These are phyloP conservation scores for Trichonephila inaurata DNA, from an alignment of 1,140 invertebrate genomes.

Conservation along the genomic window DNA sequence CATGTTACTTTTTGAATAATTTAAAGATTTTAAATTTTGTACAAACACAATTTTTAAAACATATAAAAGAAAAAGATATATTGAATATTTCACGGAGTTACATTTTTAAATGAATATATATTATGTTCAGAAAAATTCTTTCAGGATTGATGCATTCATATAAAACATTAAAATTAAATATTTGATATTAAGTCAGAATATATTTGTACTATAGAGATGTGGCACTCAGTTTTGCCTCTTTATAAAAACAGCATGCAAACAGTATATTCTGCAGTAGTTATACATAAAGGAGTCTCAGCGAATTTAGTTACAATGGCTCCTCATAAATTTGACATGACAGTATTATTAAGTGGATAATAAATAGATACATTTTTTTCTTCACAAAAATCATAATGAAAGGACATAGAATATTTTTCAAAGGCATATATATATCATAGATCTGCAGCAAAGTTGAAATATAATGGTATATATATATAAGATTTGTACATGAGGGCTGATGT, in stretches of 20 bases:
- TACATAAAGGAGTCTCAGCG: constrained; percentile 8
- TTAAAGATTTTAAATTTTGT: too few relatives aligned
- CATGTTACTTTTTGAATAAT: too few relatives aligned
- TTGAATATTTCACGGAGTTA: too few relatives aligned
- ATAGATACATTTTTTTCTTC: constrained; percentile 47
- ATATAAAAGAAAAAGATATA: too few relatives aligned
- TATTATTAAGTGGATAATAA: constrained; percentile 29
- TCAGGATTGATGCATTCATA: too few relatives aligned
- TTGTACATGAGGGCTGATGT: constrained; percentile 61
- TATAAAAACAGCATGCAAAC: constrained; percentile 59
- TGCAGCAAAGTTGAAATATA: constrained; percentile 55
- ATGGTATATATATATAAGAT: constrained; percentile 64
- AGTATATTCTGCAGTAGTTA: constrained; percentile 27
- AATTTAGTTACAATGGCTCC: constrained; percentile 68
- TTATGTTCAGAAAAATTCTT: too few relatives aligned
- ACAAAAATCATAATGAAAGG: constrained; percentile 40
- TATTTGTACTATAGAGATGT: background rate
- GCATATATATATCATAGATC: constrained; percentile 47
- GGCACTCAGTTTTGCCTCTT: background rate
- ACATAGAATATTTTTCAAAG: constrained; percentile 55
- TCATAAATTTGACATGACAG: constrained; percentile 50
- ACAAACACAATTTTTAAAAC: too few relatives aligned
- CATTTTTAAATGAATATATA: too few relatives aligned
- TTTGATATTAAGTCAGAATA: background rate
- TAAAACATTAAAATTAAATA: too few relatives aligned